phyloP scores from a whole-genome alignment of 2,888 invertebrate species.

The Anthophora plumipes region DNA sequence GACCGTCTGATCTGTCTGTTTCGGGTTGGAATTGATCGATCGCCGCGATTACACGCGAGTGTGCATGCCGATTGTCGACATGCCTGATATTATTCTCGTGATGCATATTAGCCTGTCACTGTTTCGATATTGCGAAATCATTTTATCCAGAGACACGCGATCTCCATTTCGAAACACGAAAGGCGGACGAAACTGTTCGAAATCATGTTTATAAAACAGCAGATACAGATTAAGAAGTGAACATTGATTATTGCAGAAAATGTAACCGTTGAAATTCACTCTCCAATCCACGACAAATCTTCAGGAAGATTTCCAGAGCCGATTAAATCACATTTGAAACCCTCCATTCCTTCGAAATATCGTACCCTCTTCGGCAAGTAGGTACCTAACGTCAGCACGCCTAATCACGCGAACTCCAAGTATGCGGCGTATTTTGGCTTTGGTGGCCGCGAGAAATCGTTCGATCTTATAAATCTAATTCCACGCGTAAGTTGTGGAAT shows the following conservation, averaged over 20 bases:
- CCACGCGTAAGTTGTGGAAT: conserved; percentile 60
- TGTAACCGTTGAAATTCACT: too few relatives aligned
- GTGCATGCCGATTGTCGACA: not conserved
- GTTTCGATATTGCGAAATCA: conserved; percentile 25
- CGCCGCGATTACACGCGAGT: not conserved
- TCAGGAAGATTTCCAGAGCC: not conserved
- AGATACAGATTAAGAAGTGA: too few relatives aligned
- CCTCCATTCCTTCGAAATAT: not conserved
- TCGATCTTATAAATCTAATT: conserved; percentile 59
- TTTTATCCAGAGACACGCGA: conserved; percentile 27
- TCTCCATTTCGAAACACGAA: conserved; percentile 20
- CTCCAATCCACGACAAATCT: not conserved
- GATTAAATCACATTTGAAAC: not conserved
- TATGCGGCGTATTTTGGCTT: conserved; percentile 2
- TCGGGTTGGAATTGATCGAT: not conserved
- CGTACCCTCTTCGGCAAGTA: not conserved
- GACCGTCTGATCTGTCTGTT: not conserved
- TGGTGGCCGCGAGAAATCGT: conserved; percentile 41
- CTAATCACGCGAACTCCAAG: conserved; percentile 11
- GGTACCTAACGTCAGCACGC: not conserved
- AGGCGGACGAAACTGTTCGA: too few relatives aligned
- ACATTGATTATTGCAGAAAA: too few relatives aligned
- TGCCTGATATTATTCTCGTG: conserved; percentile 12
- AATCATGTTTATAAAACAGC: too few relatives aligned
- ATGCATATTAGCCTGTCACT: conserved; percentile 7